Conservation (phyloP, 2,888 invertebrate genomes). For the Coelinius sp. region DNA sequence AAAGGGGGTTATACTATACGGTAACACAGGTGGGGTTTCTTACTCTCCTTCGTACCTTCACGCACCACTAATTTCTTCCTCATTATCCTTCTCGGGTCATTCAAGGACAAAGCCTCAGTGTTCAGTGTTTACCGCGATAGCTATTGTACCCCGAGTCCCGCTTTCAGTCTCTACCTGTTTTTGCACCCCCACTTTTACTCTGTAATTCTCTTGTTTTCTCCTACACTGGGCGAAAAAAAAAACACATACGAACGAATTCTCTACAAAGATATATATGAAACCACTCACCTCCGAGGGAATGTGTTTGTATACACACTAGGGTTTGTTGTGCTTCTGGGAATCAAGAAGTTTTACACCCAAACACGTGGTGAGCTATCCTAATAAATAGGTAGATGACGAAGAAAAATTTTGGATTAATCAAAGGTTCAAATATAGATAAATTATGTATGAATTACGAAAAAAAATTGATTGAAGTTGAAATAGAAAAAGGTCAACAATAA, state of each 20-base stretch:
- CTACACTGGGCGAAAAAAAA: not conserved
- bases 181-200: conserved; percentile 27
- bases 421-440: too few relatives aligned
- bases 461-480: too few relatives aligned
- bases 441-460: too few relatives aligned
- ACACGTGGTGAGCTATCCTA: too few relatives aligned
- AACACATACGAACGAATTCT: conserved; percentile 16
- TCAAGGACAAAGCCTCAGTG: conserved; percentile 44
- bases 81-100: conserved; percentile 56
- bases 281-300: not conserved
- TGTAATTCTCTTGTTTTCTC: conserved; percentile 31
- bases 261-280: too few relatives aligned
- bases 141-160: conserved; percentile 44
- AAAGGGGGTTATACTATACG: conserved; percentile 14
- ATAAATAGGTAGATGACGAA: too few relatives aligned
- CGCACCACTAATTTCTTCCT: conserved; percentile 65
- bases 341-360: too few relatives aligned
- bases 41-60: conserved; percentile 57
- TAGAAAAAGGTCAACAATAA: too few relatives aligned
- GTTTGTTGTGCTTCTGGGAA: not conserved
- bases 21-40: conserved; percentile 54
- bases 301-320: conserved; percentile 26
- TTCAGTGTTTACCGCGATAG: conserved; percentile 52
- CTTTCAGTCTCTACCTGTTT: conserved; percentile 31
- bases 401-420: too few relatives aligned